Percentiles rank a stretch among this genome's conserved stretches.
These are phyloP conservation scores for Hydropsyche tenuis DNA, from an alignment of 1,140 invertebrate species.

Conservation along the genomic window DNA sequence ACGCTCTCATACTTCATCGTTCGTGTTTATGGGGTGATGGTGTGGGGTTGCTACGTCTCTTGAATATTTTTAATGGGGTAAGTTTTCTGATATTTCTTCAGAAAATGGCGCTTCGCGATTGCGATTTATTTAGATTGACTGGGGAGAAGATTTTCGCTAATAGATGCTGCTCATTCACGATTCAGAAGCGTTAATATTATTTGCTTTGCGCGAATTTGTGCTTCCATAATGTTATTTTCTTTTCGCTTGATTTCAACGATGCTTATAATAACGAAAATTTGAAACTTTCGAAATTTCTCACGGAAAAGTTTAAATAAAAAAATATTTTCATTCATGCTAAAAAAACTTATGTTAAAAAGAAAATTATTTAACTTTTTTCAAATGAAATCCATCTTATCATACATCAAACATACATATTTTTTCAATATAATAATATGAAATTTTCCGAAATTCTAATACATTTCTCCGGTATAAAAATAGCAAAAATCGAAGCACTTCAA, in stretches of 20 bases:
- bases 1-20: constrained; percentile 2
- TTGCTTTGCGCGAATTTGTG: background rate
- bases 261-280: background rate
- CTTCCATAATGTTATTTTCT: background rate
- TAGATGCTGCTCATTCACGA: background rate
- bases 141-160: background rate
- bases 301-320: no score
- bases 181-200: background rate
- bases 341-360: background rate
- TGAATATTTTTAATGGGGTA: constrained; percentile 27
- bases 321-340: no score
- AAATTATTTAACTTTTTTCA: no score
- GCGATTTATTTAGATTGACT: background rate
- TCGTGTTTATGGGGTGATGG: background rate
- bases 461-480: no score
- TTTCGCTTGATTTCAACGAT: no score
- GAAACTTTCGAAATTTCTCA: background rate
- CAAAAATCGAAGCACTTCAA: no score
- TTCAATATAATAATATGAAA: background rate
- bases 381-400: background rate
- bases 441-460: no score
- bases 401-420: background rate
- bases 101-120: background rate
- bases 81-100: background rate
- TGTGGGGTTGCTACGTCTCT: background rate